phyloP scores from a whole-genome alignment of 2,888 invertebrate genomes.

The Lasius fuliginosus region DNA sequence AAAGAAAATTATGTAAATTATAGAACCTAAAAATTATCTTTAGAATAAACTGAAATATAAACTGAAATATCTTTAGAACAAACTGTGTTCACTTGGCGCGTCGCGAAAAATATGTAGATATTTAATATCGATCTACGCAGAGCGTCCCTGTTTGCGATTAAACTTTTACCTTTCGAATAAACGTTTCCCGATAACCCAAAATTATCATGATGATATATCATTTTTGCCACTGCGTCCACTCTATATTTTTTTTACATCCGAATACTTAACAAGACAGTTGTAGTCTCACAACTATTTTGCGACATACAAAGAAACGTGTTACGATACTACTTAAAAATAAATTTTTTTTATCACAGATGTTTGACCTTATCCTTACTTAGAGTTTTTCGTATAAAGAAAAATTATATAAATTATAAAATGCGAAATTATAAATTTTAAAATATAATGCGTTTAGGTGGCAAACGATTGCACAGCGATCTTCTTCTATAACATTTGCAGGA shows the following conservation, averaged over 20 bases:
- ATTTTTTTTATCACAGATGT: background rate
- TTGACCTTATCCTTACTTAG: background rate
- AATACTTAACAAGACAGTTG: background rate
- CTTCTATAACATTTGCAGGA: too few relatives aligned
- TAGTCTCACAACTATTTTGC: background rate
- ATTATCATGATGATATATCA: conserved; percentile 8
- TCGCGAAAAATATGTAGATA: too few relatives aligned
- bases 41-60: background rate
- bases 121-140: too few relatives aligned
- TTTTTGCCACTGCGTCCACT: background rate
- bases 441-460: background rate
- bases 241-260: background rate
- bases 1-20: background rate
- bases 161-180: background rate
- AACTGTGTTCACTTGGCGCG: background rate
- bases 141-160: too few relatives aligned
- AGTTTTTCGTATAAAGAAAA: background rate
- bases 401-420: background rate
- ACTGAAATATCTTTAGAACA: background rate
- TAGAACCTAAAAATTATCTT: background rate
- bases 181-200: background rate
- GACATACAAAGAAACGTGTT: background rate
- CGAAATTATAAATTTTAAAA: background rate
- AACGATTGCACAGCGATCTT: too few relatives aligned
- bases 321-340: background rate